These are phyloP conservation scores for Cyclargus thomasi DNA, from an alignment of 1,140 invertebrate genomes.

Conservation along the genomic window DNA sequence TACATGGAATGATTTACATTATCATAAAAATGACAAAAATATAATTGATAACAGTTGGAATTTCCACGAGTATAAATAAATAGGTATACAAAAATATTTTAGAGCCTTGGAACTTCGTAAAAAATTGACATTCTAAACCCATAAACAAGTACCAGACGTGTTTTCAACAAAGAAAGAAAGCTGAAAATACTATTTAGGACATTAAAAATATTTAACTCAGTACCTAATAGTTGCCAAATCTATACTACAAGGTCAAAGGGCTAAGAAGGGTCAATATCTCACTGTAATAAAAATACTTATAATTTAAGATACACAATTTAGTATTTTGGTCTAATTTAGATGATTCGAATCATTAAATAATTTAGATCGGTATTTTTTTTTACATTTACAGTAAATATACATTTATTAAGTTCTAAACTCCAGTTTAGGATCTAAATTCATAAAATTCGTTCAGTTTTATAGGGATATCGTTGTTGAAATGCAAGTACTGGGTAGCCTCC, in stretches of 20 bases:
- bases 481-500: neutral
- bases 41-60: conserved; percentile 7
- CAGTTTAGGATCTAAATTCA: neutral
- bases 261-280: too few species aligned
- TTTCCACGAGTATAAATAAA: neutral
- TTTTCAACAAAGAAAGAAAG: neutral
- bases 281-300: too few species aligned
- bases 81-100: conserved; percentile 10
- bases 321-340: too few species aligned
- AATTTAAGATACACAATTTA: too few species aligned
- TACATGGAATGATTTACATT: conserved; percentile 7
- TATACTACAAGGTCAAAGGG: too few species aligned
- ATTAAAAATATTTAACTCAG: too few species aligned
- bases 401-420: too few species aligned
- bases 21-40: conserved; percentile 8
- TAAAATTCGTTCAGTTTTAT: neutral
- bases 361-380: too few species aligned
- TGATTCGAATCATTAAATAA: too few species aligned
- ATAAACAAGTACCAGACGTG: neutral
- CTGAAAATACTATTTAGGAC: too few species aligned
- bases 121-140: neutral
- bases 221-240: too few species aligned
- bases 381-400: too few species aligned
- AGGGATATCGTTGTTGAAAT: neutral
- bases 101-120: neutral